Evolutionary conservation across 2,888 invertebrate species (phyloP).

Genomic region (Erebia ligea): DNA sequence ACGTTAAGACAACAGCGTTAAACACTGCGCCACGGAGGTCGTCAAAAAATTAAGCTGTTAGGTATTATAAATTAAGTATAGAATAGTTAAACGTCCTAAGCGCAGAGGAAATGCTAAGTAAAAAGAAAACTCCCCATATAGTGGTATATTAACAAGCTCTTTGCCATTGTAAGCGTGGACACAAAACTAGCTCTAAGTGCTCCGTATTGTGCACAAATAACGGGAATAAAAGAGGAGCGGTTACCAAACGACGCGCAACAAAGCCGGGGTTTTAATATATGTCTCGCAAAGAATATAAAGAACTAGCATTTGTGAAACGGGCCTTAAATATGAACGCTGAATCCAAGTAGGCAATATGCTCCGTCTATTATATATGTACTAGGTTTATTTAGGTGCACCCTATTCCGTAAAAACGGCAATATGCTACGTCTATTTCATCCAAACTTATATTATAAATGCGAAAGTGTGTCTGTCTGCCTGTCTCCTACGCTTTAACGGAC

Average conservation of each 20-base stretch:
- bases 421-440: too few relatives aligned
- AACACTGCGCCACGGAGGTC: too few relatives aligned
- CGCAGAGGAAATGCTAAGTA: background rate
- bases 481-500: too few relatives aligned
- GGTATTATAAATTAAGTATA: too few relatives aligned
- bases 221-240: slow-evolving; percentile 39
- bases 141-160: slow-evolving; percentile 33
- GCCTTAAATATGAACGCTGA: slow-evolving; percentile 19
- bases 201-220: slow-evolving; percentile 37
- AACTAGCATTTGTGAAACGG: slow-evolving; percentile 18
- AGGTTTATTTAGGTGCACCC: too few relatives aligned
- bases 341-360: background rate
- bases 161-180: slow-evolving; percentile 33
- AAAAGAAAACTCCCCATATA: slow-evolving; percentile 30
- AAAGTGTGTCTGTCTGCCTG: too few relatives aligned
- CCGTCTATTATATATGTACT: background rate
- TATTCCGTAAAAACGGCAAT: too few relatives aligned
- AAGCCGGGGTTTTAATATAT: slow-evolving; percentile 41
- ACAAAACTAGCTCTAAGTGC: slow-evolving; percentile 38
- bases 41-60: too few relatives aligned
- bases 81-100: background rate
- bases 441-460: too few relatives aligned
- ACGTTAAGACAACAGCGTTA: too few relatives aligned
- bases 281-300: slow-evolving; percentile 36
- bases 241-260: slow-evolving; percentile 38